Evolutionary conservation across 2,888 invertebrate genomes (phyloP), one percentile per base, ranked within the genome.

Genomic region (Drosophila quasianomalipes): DNA sequence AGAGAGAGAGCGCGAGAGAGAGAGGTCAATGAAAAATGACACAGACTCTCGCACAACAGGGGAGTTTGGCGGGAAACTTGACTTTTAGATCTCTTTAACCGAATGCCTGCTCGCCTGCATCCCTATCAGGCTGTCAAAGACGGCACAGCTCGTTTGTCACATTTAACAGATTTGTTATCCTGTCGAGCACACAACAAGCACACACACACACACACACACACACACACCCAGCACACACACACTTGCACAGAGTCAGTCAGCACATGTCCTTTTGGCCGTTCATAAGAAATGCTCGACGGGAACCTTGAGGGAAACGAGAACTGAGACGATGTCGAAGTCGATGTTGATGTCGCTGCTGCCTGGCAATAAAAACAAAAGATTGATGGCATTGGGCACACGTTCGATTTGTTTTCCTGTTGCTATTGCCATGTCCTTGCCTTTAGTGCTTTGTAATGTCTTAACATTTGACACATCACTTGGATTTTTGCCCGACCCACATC

Each of bases 141-240:
- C 83, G 87, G 87, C 72, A 73, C 82, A 75, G 89, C 90, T 92
- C 92, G 92, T 92, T 92, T 92, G 92, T 92, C 92, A 92, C 92
- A 91, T 92, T 92, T 91, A 92, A 92, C 92, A 92, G 92, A 92
- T 92, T 92, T 92, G 92, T 92, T 92, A 92, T 92, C 92, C 92
- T 92, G 92, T 92, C 92, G 92, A 92, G 85, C 91, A 84, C 81
- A 90, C 88, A 57, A 90, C 89, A 57, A 44, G 70, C 67, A 57
- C 62, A 63, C 66, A 68, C 22, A 33, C 52, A 59, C 66, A 68
- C 64, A 70, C 52, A 71, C 65, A 39, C 90, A 82, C 81, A 89
- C 22, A 57, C 62, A 63, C 66, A 68, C 22, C 14, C 53, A 41
- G 22, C 22, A 59, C 61, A 57, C 60, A 70, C n/a, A 37, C 55